These are phyloP conservation scores for Telmatherina bonti DNA, from an alignment of 2,797 vertebrate genomes.

Conservation along the genomic window DNA sequence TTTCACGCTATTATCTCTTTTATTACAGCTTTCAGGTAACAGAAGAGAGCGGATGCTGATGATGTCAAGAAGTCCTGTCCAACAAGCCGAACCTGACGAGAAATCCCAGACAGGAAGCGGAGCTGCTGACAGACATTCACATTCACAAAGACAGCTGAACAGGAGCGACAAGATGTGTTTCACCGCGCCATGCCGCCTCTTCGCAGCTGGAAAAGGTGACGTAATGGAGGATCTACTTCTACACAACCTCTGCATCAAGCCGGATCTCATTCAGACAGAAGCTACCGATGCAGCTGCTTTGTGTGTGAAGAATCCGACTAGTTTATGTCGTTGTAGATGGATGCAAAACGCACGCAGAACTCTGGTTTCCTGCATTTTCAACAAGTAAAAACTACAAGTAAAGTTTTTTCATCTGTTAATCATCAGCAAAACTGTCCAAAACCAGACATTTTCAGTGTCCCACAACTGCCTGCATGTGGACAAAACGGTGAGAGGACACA, in stretches of 20 bases:
- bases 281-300: not conserved
- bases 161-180: slow-evolving; percentile 17
- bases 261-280: not conserved
- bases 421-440: no score
- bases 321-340: no score
- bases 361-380: no score
- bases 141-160: slow-evolving; percentile 15
- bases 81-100: slow-evolving; percentile 62
- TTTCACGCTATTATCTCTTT: not conserved
- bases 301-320: no score
- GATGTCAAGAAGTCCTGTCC: slow-evolving; percentile 18
- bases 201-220: not conserved
- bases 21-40: not conserved
- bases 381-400: no score
- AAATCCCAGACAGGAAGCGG: slow-evolving; percentile 7
- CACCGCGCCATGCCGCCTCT: slow-evolving; percentile 10
- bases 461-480: no score
- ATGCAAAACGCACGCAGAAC: no score
- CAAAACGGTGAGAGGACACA: no score
- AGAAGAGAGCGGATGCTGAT: not conserved
- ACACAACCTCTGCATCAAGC: not conserved
- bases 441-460: no score
- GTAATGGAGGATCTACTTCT: not conserved
- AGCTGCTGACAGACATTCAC: not conserved
- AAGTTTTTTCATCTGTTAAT: no score